Conservation (phyloP, 2,113 vertebrate genomes). For the Zingel zingel region DNA sequence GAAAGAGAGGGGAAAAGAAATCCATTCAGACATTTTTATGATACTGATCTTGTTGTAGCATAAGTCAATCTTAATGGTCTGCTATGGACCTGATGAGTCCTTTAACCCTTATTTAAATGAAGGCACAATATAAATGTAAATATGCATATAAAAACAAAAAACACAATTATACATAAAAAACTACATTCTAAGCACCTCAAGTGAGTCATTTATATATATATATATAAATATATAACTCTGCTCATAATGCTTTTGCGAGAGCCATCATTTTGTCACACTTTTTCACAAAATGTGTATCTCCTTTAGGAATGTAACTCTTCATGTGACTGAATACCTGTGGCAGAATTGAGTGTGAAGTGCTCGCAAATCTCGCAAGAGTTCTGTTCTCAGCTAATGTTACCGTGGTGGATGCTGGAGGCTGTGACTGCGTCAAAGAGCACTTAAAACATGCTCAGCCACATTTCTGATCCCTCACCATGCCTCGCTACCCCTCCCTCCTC, state of each 20-base stretch:
- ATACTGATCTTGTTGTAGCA: conserved; percentile 1
- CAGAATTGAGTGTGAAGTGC: conserved; percentile 31
- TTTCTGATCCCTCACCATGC: conserved; percentile 70
- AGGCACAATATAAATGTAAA: not conserved
- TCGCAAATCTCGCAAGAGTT: conserved; percentile 16
- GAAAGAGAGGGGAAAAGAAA: not conserved
- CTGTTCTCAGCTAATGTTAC: conserved; percentile 55
- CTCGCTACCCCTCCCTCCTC: conserved; percentile 50
- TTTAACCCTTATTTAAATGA: not conserved
- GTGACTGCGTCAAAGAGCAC: conserved; percentile 63
- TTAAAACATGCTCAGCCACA: conserved; percentile 77
- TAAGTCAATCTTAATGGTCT: not conserved
- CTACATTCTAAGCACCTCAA: not conserved
- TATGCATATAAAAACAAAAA: not conserved
- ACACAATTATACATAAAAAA: not conserved
- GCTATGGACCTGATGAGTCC: not conserved
- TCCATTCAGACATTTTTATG: conserved; percentile 9
- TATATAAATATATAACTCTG: no score
- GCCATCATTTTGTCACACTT: not conserved
- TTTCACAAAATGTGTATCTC: not conserved
- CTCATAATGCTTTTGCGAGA: not conserved
- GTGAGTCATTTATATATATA: no score
- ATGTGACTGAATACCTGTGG: conserved; percentile 13
- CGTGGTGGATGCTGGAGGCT: conserved; percentile 60
- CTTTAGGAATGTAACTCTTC: not conserved